A percentile compares a stretch with the other conserved stretches of the same genome.
phyloP scores from a whole-genome alignment of 2,113 vertebrate species.

The Phaethon lepturus region DNA sequence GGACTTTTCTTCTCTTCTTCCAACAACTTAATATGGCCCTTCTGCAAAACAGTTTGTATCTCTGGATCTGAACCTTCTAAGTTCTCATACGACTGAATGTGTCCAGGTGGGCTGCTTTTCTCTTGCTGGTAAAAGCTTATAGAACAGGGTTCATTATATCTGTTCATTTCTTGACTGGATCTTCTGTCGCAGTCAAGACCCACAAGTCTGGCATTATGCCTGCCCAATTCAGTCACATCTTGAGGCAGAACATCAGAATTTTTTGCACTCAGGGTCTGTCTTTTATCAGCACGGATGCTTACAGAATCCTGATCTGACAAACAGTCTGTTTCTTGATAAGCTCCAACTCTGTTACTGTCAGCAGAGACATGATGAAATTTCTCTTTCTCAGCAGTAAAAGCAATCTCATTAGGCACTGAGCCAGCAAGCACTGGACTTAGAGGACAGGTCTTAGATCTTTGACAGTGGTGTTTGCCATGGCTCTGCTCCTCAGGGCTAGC shows the following conservation, averaged over 20 bases:
- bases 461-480: neutral
- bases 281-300: neutral
- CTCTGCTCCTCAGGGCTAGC: neutral
- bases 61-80: neutral
- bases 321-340: neutral
- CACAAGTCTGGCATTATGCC: neutral
- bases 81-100: neutral
- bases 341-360: neutral
- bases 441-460: neutral
- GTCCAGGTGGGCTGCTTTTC: neutral
- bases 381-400: neutral
- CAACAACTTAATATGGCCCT: neutral
- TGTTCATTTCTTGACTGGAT: accelerated
- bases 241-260: neutral
- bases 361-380: neutral
- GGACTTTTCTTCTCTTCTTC: neutral
- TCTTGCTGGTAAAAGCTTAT: neutral
- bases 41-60: neutral
- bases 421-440: neutral
- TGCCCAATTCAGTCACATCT: neutral
- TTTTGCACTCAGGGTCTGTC: neutral
- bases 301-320: slow-evolving; percentile 3
- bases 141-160: neutral
- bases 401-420: neutral
- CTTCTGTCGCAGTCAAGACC: accelerated